A percentile compares a stretch with the other conserved stretches of the same genome.
phyloP scores from a whole-genome alignment of 2,113 vertebrate species.

The Centrocercus urophasianus region DNA sequence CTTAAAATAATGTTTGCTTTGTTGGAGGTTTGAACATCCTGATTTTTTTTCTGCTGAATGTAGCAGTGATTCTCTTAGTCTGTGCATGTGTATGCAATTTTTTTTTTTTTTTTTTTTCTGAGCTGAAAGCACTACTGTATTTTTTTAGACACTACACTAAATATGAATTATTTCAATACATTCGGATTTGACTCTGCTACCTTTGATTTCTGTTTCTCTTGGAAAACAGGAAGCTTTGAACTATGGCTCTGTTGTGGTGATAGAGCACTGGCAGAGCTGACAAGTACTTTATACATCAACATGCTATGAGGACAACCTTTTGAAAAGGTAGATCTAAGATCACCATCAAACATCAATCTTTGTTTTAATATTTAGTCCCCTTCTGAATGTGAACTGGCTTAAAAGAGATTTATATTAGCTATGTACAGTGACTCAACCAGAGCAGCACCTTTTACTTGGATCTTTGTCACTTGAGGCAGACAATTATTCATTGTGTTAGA shows the following conservation, averaged over 20 bases:
- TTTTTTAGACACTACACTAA: not conserved
- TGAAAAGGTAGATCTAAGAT: conserved; percentile 9
- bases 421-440: not conserved
- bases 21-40: conserved; percentile 33
- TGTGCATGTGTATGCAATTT: not conserved
- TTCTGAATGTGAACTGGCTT: not conserved
- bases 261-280: not conserved
- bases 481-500: not conserved
- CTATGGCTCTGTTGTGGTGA: not conserved
- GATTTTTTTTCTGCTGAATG: conserved; percentile 18
- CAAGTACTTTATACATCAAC: not conserved
- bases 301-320: not conserved
- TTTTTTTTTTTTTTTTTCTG: conserved; percentile 16
- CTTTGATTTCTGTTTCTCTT: not conserved
- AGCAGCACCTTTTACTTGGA: not conserved
- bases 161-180: not conserved
- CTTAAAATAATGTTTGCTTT: conserved; percentile 55
- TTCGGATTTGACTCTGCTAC: not conserved
- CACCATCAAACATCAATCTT: not conserved
- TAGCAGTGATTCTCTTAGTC: conserved; percentile 12
- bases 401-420: conserved; percentile 2
- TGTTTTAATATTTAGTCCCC: conserved; percentile 35
- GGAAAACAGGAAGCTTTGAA: conserved; percentile 32
- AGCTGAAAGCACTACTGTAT: not conserved
- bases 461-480: not conserved